Evolutionary conservation across 2,113 vertebrate species (phyloP).

Genomic region (Noctilio leporinus): DNA sequence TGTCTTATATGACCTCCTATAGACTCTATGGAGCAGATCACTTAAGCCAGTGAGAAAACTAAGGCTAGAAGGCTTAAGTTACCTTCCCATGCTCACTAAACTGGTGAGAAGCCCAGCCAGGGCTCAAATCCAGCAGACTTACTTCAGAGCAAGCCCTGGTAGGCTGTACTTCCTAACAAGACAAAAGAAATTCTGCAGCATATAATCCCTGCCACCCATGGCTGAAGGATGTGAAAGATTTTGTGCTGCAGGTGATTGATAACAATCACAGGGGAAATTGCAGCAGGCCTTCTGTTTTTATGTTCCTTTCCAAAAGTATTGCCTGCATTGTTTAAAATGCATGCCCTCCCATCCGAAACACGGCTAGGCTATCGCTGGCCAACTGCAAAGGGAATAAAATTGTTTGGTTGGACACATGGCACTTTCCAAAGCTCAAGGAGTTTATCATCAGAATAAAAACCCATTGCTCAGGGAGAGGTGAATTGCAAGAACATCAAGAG

Average conservation of each 20-base stretch:
- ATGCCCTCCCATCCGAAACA: not conserved
- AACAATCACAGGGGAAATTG: constrained; percentile 14
- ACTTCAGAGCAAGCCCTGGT: not conserved
- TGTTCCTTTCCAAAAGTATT: not conserved
- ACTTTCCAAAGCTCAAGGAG: constrained; percentile 50
- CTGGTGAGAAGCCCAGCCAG: not conserved
- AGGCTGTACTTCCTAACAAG: not conserved
- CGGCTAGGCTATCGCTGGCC: accelerated
- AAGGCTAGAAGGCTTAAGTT: not conserved
- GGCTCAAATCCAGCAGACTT: not conserved
- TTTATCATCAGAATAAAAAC: constrained; percentile 73
- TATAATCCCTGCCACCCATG: not conserved
- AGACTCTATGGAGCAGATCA: not conserved
- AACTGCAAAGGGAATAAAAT: constrained; percentile 18
- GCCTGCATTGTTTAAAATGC: constrained; percentile 42
- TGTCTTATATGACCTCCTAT: not conserved
- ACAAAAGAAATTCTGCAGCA: not conserved
- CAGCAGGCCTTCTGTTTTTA: constrained; percentile 1
- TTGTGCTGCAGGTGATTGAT: not conserved
- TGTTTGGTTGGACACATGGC: constrained; percentile 43
- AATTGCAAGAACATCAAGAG: constrained; percentile 58
- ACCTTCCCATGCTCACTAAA: not conserved
- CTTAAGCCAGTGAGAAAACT: not conserved
- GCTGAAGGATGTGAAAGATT: not conserved
- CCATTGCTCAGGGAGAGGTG: constrained; percentile 35